Evolutionary conservation across 1,140 invertebrate species (phyloP).

Genomic region (Micrasema longulum): DNA sequence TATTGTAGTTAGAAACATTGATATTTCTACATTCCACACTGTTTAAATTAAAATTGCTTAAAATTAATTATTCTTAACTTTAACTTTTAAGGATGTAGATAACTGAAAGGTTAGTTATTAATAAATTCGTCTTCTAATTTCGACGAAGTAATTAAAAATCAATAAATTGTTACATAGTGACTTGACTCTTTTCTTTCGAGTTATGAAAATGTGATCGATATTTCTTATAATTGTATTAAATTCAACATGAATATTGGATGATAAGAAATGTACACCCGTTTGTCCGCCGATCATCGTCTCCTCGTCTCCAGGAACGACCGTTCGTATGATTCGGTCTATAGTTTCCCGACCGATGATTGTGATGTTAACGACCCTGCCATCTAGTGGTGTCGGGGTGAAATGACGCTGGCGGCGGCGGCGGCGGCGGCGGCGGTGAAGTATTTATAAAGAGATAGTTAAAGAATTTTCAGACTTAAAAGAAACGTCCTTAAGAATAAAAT

Average conservation of each 20-base stretch:
- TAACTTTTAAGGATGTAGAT: slow-evolving; percentile 19
- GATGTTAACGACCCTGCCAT: too few species aligned
- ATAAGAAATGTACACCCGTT: background rate
- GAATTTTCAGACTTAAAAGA: slow-evolving; percentile 53
- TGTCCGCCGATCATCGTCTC: too few species aligned
- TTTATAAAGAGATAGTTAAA: slow-evolving; percentile 48
- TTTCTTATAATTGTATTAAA: slow-evolving; percentile 28
- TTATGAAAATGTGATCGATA: slow-evolving; percentile 30
- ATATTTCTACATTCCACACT: slow-evolving; percentile 29
- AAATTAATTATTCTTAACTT: slow-evolving; percentile 9
- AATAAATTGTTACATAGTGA: slow-evolving; percentile 15
- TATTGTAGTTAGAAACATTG: slow-evolving; percentile 8
- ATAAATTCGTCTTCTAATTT: slow-evolving; percentile 6
- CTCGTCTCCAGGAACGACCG: too few species aligned
- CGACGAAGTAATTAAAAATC: slow-evolving; percentile 8
- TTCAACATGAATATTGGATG: background rate
- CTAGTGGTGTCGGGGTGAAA: background rate
- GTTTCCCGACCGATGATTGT: too few species aligned
- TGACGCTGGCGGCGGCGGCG: background rate
- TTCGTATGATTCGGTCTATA: too few species aligned
- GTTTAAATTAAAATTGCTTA: slow-evolving; percentile 29
- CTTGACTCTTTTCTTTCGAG: slow-evolving; percentile 20
- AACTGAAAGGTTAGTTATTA: slow-evolving; percentile 33
- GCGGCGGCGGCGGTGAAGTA: slow-evolving; percentile 14
- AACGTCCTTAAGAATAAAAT: slow-evolving; percentile 54